A percentile compares a stretch with the other conserved stretches of the same genome.
Conservation (phyloP, 2,888 invertebrate genomes). For the Gnatocerus cornutus region DNA sequence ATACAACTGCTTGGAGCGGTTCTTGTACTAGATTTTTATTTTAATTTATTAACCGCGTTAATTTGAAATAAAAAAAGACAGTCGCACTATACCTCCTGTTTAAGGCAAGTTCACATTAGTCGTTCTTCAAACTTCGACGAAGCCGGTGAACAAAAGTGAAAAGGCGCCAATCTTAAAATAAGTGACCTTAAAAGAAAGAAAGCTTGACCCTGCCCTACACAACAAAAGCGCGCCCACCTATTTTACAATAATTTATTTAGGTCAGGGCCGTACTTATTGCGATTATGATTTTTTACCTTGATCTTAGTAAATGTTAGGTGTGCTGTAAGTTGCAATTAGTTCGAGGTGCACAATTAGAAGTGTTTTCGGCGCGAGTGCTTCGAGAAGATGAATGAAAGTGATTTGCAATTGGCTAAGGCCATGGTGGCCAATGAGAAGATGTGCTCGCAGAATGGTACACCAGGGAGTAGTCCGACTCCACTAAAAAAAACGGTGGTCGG, state of each 20-base stretch:
- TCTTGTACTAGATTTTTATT: constrained; percentile 38
- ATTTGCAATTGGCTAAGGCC: constrained; percentile 82
- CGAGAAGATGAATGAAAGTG: constrained; percentile 80
- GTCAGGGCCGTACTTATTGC: constrained; percentile 52
- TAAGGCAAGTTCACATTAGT: constrained; percentile 31
- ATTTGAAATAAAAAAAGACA: constrained; percentile 29
- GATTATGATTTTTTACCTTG: constrained; percentile 51
- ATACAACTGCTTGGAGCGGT: constrained; percentile 21
- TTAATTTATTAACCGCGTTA: constrained; percentile 23
- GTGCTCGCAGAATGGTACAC: constrained; percentile 73
- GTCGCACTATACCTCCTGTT: constrained; percentile 9
- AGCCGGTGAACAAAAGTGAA: constrained; percentile 20
- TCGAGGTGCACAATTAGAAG: constrained; percentile 13
- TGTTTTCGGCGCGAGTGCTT: constrained; percentile 16
- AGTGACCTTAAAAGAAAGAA: constrained; percentile 40
- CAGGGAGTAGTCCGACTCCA: constrained; percentile 77
- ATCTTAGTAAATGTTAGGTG: constrained; percentile 50
- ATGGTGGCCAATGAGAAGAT: constrained; percentile 76
- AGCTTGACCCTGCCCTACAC: constrained; percentile 48
- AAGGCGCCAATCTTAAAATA: constrained; percentile 34
- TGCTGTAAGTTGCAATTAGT: constrained; percentile 38
- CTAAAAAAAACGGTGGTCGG: constrained; percentile 77
- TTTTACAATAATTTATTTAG: constrained; percentile 44
- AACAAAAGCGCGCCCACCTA: constrained; percentile 40
- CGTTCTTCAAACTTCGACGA: constrained; percentile 8